phyloP scores from a whole-genome alignment of 2,113 vertebrate genomes.

The Mustela nigripes region DNA sequence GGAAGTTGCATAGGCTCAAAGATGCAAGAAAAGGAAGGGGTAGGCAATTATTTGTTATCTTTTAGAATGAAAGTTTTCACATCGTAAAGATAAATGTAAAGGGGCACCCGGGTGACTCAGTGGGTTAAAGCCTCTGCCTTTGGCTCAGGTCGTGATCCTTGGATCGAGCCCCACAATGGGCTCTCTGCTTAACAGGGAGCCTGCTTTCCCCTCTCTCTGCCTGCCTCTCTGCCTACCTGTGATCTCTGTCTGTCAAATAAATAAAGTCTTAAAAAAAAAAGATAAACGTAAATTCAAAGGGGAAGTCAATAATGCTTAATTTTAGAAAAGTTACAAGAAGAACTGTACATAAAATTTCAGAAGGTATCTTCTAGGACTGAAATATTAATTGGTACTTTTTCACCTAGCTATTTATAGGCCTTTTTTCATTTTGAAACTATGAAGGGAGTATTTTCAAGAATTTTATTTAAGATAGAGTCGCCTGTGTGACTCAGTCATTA shows the following conservation, averaged over 20 bases:
- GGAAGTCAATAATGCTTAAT: background rate
- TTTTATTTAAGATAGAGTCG: background rate
- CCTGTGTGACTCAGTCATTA: no score
- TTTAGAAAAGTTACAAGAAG: conserved; percentile 4
- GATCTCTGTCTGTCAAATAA: no score
- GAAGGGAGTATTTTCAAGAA: background rate
- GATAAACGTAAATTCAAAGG: background rate
- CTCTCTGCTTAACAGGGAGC: no score
- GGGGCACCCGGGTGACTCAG: no score
- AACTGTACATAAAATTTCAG: background rate
- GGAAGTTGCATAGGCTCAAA: background rate
- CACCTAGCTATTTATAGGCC: background rate
- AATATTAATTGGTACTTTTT: background rate
- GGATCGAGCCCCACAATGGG: no score
- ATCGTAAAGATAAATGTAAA: background rate
- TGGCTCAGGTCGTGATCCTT: no score
- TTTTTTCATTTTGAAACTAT: background rate
- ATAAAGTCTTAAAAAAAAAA: background rate
- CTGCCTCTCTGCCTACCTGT: no score
- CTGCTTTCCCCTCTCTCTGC: no score
- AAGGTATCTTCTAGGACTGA: background rate
- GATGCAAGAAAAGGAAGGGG: background rate
- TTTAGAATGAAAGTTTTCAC: background rate
- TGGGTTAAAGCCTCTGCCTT: no score
- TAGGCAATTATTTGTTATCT: background rate